Evolutionary conservation across 2,797 vertebrate genomes (phyloP).

Genomic region (Propithecus deckenii): DNA sequence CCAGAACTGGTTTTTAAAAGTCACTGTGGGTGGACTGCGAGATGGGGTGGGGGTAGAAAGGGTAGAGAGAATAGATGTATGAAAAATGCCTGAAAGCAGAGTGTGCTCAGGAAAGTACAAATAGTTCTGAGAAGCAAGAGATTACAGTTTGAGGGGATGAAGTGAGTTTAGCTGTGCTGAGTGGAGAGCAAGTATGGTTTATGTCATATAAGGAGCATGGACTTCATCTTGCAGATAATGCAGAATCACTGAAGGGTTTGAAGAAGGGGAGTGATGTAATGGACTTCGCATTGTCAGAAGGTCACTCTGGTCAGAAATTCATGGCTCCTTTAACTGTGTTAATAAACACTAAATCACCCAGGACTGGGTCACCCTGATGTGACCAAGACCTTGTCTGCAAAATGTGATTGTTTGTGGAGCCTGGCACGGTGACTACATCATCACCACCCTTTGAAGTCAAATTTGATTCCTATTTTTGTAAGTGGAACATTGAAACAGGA

Average conservation of each 20-base stretch:
- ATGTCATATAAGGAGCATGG: not conserved
- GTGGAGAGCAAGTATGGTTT: not conserved
- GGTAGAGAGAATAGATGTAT: not conserved
- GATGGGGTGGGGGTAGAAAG: not conserved
- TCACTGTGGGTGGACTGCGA: not conserved
- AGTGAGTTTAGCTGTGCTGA: not conserved
- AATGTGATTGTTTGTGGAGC: not conserved
- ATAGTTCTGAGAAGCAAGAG: not conserved
- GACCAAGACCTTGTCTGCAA: not conserved
- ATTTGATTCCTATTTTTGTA: not conserved
- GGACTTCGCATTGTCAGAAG: not conserved
- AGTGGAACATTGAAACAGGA: conserved; percentile 8
- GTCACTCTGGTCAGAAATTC: not conserved
- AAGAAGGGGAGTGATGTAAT: not conserved
- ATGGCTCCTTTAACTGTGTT: not conserved
- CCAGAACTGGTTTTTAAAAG: not conserved
- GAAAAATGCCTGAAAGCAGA: not conserved
- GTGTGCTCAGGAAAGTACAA: not conserved
- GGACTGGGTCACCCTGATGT: not conserved
- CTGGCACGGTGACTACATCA: not conserved
- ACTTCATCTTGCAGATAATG: not conserved
- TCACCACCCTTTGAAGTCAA: not conserved
- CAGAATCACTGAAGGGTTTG: not conserved
- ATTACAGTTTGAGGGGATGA: not conserved
- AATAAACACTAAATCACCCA: not conserved